A percentile compares a stretch with the other conserved stretches of the same genome.
Conservation (phyloP, 2,113 vertebrate genomes). For the Ceuthmochares aereus region DNA sequence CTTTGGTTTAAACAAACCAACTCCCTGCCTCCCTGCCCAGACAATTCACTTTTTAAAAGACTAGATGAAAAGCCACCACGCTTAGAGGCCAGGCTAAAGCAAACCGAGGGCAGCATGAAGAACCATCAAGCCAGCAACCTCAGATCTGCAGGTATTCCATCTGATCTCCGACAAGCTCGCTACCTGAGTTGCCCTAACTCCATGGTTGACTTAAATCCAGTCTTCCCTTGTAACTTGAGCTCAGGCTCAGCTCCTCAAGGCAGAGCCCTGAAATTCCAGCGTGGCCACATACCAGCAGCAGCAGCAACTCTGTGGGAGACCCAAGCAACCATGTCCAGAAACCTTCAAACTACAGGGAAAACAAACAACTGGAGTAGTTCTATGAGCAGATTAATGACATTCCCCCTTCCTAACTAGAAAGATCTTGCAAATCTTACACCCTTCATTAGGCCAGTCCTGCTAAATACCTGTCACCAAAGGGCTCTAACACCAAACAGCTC, state of each 20-base stretch:
- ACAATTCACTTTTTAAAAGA: not conserved
- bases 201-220: constrained; percentile 37
- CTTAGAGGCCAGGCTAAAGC: not conserved
- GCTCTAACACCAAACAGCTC: not conserved
- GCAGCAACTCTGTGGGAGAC: not conserved
- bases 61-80: rapidly evolving
- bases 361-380: not conserved
- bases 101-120: not conserved
- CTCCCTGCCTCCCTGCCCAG: not conserved
- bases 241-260: constrained; percentile 77
- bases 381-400: not conserved
- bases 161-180: not conserved
- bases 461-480: not conserved
- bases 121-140: not conserved
- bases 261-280: constrained; percentile 81
- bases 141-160: not conserved
- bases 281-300: constrained; percentile 77
- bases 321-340: not conserved
- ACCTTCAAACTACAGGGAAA: not conserved
- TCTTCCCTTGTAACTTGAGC: constrained; percentile 71
- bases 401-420: not conserved
- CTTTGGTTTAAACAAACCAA: not conserved
- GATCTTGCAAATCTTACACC: not conserved
- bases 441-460: not conserved
- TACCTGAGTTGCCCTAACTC: not conserved